These are phyloP conservation scores for Gymnodraco acuticeps DNA, from an alignment of 2,797 vertebrate genomes.

Conservation along the genomic window DNA sequence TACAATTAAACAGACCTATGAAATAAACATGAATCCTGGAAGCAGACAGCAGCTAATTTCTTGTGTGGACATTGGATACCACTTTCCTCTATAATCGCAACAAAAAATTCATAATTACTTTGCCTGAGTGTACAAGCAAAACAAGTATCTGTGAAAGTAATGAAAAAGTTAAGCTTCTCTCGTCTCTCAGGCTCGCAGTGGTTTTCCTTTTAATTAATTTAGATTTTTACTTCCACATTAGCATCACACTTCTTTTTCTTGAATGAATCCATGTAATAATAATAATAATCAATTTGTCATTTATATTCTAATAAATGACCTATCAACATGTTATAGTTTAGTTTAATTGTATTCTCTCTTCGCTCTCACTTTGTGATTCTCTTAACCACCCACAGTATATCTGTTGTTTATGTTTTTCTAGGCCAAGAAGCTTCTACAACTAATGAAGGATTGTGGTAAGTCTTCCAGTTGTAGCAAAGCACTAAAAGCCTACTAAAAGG, in stretches of 20 bases:
- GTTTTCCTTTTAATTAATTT: conserved; percentile 13
- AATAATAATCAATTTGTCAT: no score
- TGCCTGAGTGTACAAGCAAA: conserved; percentile 5
- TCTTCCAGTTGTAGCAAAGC: background rate
- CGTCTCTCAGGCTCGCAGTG: background rate
- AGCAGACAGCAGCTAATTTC: conserved; percentile 13
- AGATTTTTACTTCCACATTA: background rate
- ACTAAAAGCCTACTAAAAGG: background rate
- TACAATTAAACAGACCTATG: conserved; percentile 34
- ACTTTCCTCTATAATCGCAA: conserved; percentile 23
- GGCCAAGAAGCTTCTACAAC: background rate
- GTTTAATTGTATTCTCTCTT: background rate
- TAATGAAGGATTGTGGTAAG: background rate
- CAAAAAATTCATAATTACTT: conserved; percentile 46
- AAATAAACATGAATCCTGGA: conserved; percentile 41
- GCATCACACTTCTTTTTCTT: no score
- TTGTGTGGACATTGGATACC: conserved; percentile 16
- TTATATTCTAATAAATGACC: no score
- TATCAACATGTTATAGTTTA: background rate
- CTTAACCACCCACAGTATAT: background rate
- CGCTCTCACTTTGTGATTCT: background rate
- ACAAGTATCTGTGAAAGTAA: conserved; percentile 13
- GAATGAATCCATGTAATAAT: no score
- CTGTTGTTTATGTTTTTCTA: background rate
- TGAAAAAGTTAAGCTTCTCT: conserved; percentile 17